Evolutionary conservation across 2,113 vertebrate species (phyloP), one percentile per base, ranked within the genome.

Genomic region (Thinocorus orbignyianus): DNA sequence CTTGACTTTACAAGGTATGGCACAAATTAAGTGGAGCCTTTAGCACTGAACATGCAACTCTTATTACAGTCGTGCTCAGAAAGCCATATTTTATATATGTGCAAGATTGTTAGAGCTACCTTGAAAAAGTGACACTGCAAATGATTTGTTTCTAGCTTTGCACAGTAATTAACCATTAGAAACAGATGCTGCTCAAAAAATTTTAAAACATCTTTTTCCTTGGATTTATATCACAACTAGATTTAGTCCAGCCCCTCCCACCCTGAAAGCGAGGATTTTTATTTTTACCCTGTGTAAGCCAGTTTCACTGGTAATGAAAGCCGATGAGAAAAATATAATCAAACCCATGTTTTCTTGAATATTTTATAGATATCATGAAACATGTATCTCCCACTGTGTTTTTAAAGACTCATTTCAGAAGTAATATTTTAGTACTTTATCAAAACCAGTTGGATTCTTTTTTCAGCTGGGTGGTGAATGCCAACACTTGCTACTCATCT

Each of bases 381-480:
- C 69, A 89, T 81, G 3, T 52, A 20, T 80, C 46, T 88, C 73
- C 54, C 37, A 77, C 54, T 90, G 73, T 87, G 91, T 80, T 91
- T 93, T 87, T 73, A 82, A 82, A 37, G 39, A 77, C 41, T 82
- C 73, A 33, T 87, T 96, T 87, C 65, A 94, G 69, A 94, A 90
- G 69, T 18, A 86, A 19, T 44, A 24, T 88, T 95, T 94, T 60
- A 86, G 42, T 31, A 17, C 39, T 90, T 88, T 83, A 88, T 81
- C 51, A 81, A 86, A 96, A 93, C 23, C 69, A 70, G 28, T 92
- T 87, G 72, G 19, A 79, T 58, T 52, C 57, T 70, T 71, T 92
- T 86, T 83, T 57, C 52, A 70, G 8, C 15, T 72, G 54, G 46
- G 41, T 85, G 54, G 79, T 87, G 62, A 91, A 91, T 80, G 35